Evolutionary conservation across 2,888 invertebrate species (phyloP).

Genomic region (Xestobium rufovillosum): DNA sequence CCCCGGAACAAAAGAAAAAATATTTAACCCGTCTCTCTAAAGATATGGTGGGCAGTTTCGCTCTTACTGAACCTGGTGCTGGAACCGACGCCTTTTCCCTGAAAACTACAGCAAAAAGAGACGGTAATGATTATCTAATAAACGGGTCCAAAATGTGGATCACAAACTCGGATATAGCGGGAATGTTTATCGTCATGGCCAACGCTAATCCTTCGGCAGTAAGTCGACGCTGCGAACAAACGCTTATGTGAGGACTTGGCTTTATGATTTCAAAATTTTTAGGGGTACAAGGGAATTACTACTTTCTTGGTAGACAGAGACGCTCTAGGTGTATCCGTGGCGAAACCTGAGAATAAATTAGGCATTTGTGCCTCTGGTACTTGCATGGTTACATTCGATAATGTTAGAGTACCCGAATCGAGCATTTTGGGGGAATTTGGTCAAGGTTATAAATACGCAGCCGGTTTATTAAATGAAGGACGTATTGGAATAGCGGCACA

Average conservation of each 20-base stretch:
- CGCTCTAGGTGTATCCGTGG: constrained; percentile 77
- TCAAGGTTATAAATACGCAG: constrained; percentile 93
- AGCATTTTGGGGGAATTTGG: constrained; percentile 83
- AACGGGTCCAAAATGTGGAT: constrained; percentile 99
- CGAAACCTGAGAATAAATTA: constrained; percentile 89
- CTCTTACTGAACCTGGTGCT: constrained; percentile 81
- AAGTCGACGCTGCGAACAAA: no score
- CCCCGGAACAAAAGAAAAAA: constrained; percentile 80
- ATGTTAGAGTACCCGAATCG: constrained; percentile 78
- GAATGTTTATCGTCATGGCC: constrained; percentile 89
- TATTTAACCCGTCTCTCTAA: constrained; percentile 80
- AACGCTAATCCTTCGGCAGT: constrained; percentile 83
- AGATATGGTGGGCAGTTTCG: constrained; percentile 89
- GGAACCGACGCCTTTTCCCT: constrained; percentile 96
- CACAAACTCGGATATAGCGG: constrained; percentile 89
- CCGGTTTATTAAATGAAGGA: constrained; percentile 91
- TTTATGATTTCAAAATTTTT: constrained; percentile 23
- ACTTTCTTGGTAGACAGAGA: constrained; percentile 90
- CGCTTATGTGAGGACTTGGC: no score
- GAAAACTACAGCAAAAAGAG: constrained; percentile 85
- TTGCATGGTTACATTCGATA: constrained; percentile 90
- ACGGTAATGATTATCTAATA: constrained; percentile 78
- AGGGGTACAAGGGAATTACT: constrained; percentile 95
- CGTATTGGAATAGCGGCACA: constrained; percentile 83
- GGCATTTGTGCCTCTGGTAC: constrained; percentile 91